A percentile compares a stretch with the other conserved stretches of the same genome.
phyloP scores from a whole-genome alignment of 1,140 invertebrate genomes.

The Planococcus citri region DNA sequence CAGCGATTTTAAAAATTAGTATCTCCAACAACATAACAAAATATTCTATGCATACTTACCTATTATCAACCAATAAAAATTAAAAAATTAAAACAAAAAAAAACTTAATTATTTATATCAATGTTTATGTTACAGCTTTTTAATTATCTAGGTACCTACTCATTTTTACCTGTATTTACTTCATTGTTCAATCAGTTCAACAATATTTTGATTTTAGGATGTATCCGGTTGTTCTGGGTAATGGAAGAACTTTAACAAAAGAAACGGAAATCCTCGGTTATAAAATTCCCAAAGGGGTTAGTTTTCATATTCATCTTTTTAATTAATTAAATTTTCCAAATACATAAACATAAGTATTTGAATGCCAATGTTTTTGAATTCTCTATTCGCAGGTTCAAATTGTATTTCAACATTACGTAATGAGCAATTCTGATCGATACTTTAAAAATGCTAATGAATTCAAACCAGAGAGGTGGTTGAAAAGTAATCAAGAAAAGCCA shows the following conservation, averaged over 20 bases:
- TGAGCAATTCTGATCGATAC: slow-evolving; percentile 58
- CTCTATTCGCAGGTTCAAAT: slow-evolving; percentile 52
- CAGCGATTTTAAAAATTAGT: too few species aligned
- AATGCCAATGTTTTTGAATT: slow-evolving; percentile 24
- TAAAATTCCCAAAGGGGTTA: slow-evolving; percentile 74
- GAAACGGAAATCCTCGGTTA: slow-evolving; percentile 70
- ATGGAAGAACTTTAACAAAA: slow-evolving; percentile 62
- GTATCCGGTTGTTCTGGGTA: slow-evolving; percentile 76
- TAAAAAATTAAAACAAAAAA: too few species aligned
- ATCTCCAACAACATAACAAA: too few species aligned
- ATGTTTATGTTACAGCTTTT: too few species aligned
- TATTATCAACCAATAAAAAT: too few species aligned
- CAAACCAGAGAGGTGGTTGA: slow-evolving; percentile 64
- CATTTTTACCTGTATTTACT: too few species aligned
- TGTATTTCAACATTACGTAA: slow-evolving; percentile 66
- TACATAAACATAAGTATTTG: too few species aligned
- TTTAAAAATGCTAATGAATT: slow-evolving; percentile 53
- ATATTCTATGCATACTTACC: too few species aligned
- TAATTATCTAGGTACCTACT: too few species aligned
- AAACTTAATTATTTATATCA: too few species aligned
- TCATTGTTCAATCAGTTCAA: not conserved
- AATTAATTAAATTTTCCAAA: too few species aligned
- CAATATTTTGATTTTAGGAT: slow-evolving; percentile 39
- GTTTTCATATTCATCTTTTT: slow-evolving; percentile 28
- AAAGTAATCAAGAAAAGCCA: slow-evolving; percentile 29